These are phyloP conservation scores for Aphelinus atriplicis DNA, from an alignment of 1,140 invertebrate species.

Conservation along the genomic window DNA sequence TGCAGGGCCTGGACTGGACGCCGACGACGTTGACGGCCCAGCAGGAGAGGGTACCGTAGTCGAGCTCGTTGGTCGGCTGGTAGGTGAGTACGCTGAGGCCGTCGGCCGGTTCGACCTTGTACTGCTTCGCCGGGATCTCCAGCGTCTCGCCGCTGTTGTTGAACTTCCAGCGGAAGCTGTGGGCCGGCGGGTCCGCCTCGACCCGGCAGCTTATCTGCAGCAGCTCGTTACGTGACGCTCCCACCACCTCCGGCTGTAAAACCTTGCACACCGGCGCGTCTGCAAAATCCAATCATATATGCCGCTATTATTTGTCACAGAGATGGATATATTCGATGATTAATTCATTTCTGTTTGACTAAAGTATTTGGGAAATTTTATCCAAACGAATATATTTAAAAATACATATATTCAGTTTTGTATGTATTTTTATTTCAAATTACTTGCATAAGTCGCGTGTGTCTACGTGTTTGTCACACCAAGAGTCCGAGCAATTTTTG, in stretches of 20 bases:
- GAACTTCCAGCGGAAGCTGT: constrained; percentile 89
- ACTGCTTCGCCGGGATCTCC: constrained; percentile 78
- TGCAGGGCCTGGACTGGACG: constrained; percentile 77
- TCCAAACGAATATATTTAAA: too few relatives aligned
- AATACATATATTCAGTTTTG: too few relatives aligned
- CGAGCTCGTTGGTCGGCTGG: constrained; percentile 66
- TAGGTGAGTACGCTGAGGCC: constrained; percentile 67
- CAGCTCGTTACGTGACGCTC: constrained; percentile 83
- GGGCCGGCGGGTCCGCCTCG: constrained; percentile 86
- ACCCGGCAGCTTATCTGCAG: constrained; percentile 86
- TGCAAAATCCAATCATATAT: constrained; percentile 58
- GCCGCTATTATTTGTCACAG: too few relatives aligned
- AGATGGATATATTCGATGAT: too few relatives aligned
- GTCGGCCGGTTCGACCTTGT: constrained; percentile 65
- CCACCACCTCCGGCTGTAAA: constrained; percentile 81
- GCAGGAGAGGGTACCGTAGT: constrained; percentile 82
- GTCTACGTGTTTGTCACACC: too few relatives aligned
- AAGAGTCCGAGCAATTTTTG: too few relatives aligned
- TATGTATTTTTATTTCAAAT: too few relatives aligned
- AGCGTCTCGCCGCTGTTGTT: constrained; percentile 88
- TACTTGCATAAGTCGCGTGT: too few relatives aligned
- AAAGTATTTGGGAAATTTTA: too few relatives aligned
- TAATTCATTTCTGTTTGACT: too few relatives aligned
- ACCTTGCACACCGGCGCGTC: constrained; percentile 84
- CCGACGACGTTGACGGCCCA: constrained; percentile 82